Evolutionary conservation across 92 coral and sea anemone genomes (phyloP).

Genomic region (Diadumene lineata): DNA sequence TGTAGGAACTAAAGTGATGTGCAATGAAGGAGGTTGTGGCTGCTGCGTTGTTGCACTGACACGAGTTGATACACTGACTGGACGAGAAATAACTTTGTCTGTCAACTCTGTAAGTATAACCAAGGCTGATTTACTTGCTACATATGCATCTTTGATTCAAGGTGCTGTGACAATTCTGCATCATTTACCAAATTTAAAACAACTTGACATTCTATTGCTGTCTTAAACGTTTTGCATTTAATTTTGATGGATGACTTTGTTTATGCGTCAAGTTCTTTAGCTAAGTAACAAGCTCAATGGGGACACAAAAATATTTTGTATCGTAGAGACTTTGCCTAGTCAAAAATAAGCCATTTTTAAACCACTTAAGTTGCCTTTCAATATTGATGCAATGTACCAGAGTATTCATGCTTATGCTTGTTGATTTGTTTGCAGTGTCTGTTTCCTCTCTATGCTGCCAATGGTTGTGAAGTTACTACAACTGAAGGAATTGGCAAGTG

Average conservation of each 20-base stretch:
- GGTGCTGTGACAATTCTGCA: not conserved
- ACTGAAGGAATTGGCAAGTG: constrained; percentile 71
- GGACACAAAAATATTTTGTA: too few species aligned
- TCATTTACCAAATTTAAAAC: not conserved
- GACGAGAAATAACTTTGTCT: constrained; percentile 43
- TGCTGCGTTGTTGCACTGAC: constrained; percentile 75
- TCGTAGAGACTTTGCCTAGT: too few species aligned
- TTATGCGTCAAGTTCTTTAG: too few species aligned
- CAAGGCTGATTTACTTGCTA: not conserved
- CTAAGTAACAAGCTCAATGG: too few species aligned
- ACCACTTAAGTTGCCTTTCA: too few species aligned
- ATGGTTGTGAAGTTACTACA: constrained; percentile 59
- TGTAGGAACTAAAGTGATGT: constrained; percentile 80
- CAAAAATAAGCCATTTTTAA: not conserved
- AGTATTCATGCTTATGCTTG: not conserved
- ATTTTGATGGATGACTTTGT: too few species aligned
- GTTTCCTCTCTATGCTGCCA: constrained; percentile 54
- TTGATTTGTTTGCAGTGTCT: constrained; percentile 52
- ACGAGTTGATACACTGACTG: constrained; percentile 41
- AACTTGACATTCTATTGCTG: too few species aligned
- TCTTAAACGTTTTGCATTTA: too few species aligned
- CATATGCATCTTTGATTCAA: not conserved
- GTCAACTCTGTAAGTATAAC: constrained; percentile 60
- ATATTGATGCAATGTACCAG: not conserved
- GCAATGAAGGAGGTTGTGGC: constrained; percentile 76